Percentiles rank a stretch among this genome's conserved stretches.
phyloP scores from a whole-genome alignment of 1,140 invertebrate genomes.

The Parasteatoda tepidariorum region DNA sequence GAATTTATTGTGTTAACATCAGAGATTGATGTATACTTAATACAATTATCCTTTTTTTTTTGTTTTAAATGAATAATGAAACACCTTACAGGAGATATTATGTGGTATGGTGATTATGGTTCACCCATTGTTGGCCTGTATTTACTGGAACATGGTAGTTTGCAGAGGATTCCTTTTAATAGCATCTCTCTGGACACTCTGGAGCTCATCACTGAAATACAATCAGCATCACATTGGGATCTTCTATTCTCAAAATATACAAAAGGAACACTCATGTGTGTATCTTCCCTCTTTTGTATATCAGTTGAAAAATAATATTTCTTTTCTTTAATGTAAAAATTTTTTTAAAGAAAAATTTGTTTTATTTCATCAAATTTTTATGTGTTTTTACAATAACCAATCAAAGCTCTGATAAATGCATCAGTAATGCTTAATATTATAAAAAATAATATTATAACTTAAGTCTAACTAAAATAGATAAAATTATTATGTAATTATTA shows the following conservation, averaged over 20 bases:
- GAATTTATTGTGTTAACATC: neutral
- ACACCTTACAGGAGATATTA: slow-evolving; percentile 76
- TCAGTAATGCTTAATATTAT: too few species aligned
- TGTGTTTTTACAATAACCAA: too few species aligned
- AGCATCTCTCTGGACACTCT: slow-evolving; percentile 85
- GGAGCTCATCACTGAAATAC: slow-evolving; percentile 73
- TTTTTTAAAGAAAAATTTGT: neutral
- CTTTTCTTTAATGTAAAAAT: neutral
- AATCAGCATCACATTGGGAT: slow-evolving; percentile 36
- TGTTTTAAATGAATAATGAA: too few species aligned
- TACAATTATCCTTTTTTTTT: neutral
- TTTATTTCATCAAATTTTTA: too few species aligned
- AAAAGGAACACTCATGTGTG: slow-evolving; percentile 81
- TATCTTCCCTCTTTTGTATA: slow-evolving; percentile 64
- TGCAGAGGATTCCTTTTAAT: slow-evolving; percentile 89
- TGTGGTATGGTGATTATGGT: slow-evolving; percentile 88
- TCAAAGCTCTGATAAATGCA: too few species aligned
- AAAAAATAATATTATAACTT: too few species aligned
- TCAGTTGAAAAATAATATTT: neutral
- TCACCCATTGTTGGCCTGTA: slow-evolving; percentile 94
- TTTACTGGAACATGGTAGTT: slow-evolving; percentile 77
- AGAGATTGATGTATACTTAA: neutral
- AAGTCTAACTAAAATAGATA: too few species aligned
- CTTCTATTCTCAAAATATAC: slow-evolving; percentile 62
- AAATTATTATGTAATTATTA: too few species aligned